Evolutionary conservation across 2,797 vertebrate genomes (phyloP), one percentile per base, ranked within the genome.

Genomic region (Botia almorhae): DNA sequence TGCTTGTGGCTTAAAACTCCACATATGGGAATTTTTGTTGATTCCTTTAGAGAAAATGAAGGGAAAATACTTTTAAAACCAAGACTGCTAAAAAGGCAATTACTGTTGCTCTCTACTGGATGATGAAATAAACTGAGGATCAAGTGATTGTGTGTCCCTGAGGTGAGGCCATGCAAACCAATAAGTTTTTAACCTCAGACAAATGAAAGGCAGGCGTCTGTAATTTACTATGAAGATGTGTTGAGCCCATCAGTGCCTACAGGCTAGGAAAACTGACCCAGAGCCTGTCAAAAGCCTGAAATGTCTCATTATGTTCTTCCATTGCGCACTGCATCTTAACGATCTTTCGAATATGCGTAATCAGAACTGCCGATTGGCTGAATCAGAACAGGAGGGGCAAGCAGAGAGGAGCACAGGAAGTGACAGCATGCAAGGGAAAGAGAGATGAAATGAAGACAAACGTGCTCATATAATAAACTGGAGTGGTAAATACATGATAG

Each of bases 311-410:
- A 83, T 36, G 79, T 85, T 79, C 81, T 79, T 80, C 82, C 81
- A 81, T 81, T 48, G 77, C 69, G 13, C 7, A 55, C 75, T 81
- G 85, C 83, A 72, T 89, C 90, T 86, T 74, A 88, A 85, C 85
- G 80, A 81, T 83, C 83, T 83, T 71, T 83, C 68, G 84, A 84
- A 85, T 74, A 82, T 80, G 76, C 83, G 82, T 80, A 87, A 86
- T 86, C 76, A 85, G 73, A 87, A 87, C 3, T 0, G 80, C 50
- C 67, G 69, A 19, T 36, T 74, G 74, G 19, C 69, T 51, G 58
- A 51, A 60, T 26, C 23, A 23, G 19, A 76, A 11, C 2, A 26
- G 63, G 21, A 26, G 33, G 29, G 61, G 74, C 2, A 50, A 63
- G n/a, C 50, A 61, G 43, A 69, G 70, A 75, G 71, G 26, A 69